Base-by-base conservation (phyloP, 2,888 invertebrate genomes). In the Cheilosia vernalis region DNA sequence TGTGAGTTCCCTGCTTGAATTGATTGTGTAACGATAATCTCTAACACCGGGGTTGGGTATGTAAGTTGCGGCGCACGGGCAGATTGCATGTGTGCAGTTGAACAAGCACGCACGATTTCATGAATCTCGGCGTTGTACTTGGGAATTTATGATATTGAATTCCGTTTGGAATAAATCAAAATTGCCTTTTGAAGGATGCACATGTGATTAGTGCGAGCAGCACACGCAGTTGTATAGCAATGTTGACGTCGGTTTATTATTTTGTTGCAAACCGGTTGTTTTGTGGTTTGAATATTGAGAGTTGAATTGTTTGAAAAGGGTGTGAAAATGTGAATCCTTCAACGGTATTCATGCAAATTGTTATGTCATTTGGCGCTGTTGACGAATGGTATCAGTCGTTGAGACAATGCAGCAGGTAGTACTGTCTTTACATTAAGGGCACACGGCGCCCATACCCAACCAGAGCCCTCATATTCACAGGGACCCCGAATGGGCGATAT, bases 111-210 rank as follows among this genome's bases (percentile, higher is more conserved):
- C 79, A 84, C 84, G 74, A 80, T 56, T 84, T 70, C 84, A 70
- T 70, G 84, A 83, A 55, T 64, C 66, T 24, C 21, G 21, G 51
- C 56, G 67, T 51, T 78, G 78, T 78, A 67, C 47, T 37, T 58
- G n/a, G 47, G 76, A 88, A 89, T 88, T 88, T 89, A 89, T 88
- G 88, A 87, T 88, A 88, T 87, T 88, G 87, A 88, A 87, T 88
- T 88, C 88, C 88, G 87, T 87, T 86, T 86, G 87, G 87, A 87
- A 89, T 89, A 88, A 89, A 89, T 89, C 88, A 89, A 88, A 88
- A 77, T 87, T 87, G 70, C 69, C 27, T 21, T 87, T 87, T 87
- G 87, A 82, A 70, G 77, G 64, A 77, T 76, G 67, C 64, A 51
- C 64, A 58, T 83, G 51, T 72, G 78, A 78, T 72, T 73, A 67